phyloP scores from a whole-genome alignment of 2,888 invertebrate genomes.

The Balanococcus diminutus region DNA sequence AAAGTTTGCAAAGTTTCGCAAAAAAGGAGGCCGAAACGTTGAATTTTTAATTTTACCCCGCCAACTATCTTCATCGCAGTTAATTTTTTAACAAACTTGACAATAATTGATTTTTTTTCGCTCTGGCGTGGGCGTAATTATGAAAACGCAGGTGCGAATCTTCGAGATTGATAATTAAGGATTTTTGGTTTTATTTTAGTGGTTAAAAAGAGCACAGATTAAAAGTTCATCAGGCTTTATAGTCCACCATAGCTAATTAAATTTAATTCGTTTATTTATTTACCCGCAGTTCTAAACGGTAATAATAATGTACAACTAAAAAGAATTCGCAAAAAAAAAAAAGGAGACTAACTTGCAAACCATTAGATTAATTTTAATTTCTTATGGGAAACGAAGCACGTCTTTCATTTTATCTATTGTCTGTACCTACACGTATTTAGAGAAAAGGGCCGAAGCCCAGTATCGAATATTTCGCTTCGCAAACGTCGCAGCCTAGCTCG shows the following conservation, averaged over 20 bases:
- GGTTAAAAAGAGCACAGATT: not conserved
- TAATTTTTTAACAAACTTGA: not conserved
- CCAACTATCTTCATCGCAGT: not conserved
- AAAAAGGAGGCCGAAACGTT: not conserved
- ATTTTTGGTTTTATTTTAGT: not conserved
- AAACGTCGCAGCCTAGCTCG: not conserved
- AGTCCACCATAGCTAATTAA: not conserved
- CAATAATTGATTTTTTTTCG: not conserved
- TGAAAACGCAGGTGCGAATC: not conserved
- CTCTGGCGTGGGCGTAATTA: not conserved
- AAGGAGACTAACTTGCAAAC: not conserved
- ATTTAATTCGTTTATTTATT: not conserved
- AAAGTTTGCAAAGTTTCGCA: not conserved
- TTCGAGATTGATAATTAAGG: not conserved
- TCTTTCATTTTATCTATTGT: slow-evolving; percentile 2
- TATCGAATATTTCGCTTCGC: not conserved
- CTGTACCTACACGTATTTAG: not conserved
- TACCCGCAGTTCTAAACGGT: not conserved
- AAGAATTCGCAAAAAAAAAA: not conserved
- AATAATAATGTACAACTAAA: not conserved
- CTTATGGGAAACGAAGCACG: not conserved
- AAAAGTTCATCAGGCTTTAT: not conserved
- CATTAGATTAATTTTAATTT: slow-evolving; percentile 27
- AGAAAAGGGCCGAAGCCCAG: not conserved
- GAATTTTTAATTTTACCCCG: not conserved